These are phyloP conservation scores for Rhodinocichla rosea DNA, from an alignment of 2,113 vertebrate genomes.

Conservation along the genomic window DNA sequence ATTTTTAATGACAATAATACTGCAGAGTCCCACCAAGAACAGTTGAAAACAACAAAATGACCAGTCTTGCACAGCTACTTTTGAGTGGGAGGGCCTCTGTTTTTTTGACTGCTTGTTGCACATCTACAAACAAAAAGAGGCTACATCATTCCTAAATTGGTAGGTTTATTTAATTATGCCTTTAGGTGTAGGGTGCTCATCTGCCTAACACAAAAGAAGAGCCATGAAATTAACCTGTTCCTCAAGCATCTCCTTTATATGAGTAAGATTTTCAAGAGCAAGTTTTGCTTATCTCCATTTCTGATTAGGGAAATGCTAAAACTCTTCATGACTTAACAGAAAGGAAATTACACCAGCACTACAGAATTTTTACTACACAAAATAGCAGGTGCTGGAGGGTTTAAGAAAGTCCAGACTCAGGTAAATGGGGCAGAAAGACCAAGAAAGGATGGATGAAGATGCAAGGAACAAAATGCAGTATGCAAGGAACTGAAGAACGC, in stretches of 20 bases:
- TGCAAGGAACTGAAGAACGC: background rate
- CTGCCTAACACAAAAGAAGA: background rate
- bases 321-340: background rate
- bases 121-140: background rate
- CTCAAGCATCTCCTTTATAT: background rate
- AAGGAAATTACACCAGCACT: background rate
- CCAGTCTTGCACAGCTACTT: background rate
- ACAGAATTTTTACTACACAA: background rate
- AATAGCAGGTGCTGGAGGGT: background rate
- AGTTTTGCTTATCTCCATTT: background rate
- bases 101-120: background rate
- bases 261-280: background rate
- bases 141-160: background rate
- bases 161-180: background rate
- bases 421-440: background rate
- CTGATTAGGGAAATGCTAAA: background rate
- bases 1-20: background rate
- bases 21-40: background rate
- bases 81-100: background rate
- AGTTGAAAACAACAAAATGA: background rate
- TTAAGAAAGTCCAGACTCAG: background rate
- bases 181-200: background rate
- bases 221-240: background rate
- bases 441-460: background rate
- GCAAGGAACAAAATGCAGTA: background rate